Conservation (phyloP, 1,140 invertebrate species). For the Rhagoletis zephyria region DNA sequence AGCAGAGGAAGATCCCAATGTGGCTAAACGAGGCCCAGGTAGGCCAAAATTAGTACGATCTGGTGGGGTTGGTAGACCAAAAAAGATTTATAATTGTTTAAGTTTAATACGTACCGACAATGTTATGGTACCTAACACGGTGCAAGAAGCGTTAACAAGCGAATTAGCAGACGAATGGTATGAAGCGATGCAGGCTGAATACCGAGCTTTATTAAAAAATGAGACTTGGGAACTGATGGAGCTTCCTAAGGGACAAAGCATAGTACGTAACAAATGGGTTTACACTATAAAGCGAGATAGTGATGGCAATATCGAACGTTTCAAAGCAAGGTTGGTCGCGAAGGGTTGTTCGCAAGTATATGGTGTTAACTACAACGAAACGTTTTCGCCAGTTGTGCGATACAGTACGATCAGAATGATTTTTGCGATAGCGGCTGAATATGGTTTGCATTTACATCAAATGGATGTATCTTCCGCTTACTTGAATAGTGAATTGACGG, state of each 20-base stretch:
- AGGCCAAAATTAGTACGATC: no score
- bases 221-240: slow-evolving; percentile 57
- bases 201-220: slow-evolving; percentile 53
- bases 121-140: slow-evolving; percentile 1
- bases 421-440: not conserved
- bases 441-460: not conserved
- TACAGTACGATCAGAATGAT: slow-evolving; percentile 61
- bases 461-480: not conserved
- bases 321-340: slow-evolving; percentile 72
- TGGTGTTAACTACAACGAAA: slow-evolving; percentile 71
- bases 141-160: slow-evolving; percentile 38
- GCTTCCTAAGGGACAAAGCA: slow-evolving; percentile 49
- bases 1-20: not conserved
- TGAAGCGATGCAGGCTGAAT: slow-evolving; percentile 57
- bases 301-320: slow-evolving; percentile 57
- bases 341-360: slow-evolving; percentile 67
- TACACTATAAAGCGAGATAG: slow-evolving; percentile 58
- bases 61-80: no score
- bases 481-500: not conserved
- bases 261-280: slow-evolving; percentile 58
- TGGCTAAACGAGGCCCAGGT: no score
- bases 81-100: no score
- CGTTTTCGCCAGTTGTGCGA: slow-evolving; percentile 68
- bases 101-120: not conserved
- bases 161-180: slow-evolving; percentile 51